Evolutionary conservation across 2,888 invertebrate species (phyloP).

Genomic region (Lobophora halterata): DNA sequence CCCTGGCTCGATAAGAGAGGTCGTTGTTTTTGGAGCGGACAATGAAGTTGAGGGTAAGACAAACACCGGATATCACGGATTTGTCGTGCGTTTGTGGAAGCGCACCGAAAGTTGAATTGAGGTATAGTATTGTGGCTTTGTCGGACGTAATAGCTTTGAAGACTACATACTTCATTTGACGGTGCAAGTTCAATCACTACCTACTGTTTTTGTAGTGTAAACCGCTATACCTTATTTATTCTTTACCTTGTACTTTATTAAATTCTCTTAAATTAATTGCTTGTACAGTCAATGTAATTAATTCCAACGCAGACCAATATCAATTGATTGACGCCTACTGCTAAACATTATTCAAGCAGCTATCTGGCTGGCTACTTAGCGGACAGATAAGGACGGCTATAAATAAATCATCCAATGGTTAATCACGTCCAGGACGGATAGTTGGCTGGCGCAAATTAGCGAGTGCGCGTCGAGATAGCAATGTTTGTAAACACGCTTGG

Average conservation of each 20-base stretch:
- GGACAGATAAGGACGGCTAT: conserved; percentile 37
- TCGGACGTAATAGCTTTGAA: background rate
- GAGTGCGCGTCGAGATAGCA: conserved; percentile 72
- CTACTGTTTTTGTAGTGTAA: no score
- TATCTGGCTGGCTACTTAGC: conserved; percentile 29
- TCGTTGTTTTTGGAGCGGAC: conserved; percentile 39
- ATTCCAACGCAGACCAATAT: conserved; percentile 14
- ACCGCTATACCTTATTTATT: no score
- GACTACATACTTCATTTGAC: background rate
- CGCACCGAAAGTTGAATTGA: conserved; percentile 15
- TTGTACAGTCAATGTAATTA: conserved; percentile 10
- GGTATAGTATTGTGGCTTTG: conserved; percentile 13
- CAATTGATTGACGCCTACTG: conserved; percentile 25
- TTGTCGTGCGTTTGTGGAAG: conserved; percentile 19
- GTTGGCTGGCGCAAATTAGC: conserved; percentile 72
- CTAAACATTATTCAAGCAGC: conserved; percentile 24
- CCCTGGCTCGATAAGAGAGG: conserved; percentile 3
- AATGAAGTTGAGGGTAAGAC: conserved; percentile 23
- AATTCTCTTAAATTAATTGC: no score
- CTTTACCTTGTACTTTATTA: no score
- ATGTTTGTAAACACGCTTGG: conserved; percentile 57
- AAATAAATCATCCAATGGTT: conserved; percentile 66
- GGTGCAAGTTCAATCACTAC: no score
- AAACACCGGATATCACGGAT: conserved; percentile 29
- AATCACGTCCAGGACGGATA: conserved; percentile 65